Base-by-base conservation (phyloP, 2,888 invertebrate genomes). In the Plusia festucae region DNA sequence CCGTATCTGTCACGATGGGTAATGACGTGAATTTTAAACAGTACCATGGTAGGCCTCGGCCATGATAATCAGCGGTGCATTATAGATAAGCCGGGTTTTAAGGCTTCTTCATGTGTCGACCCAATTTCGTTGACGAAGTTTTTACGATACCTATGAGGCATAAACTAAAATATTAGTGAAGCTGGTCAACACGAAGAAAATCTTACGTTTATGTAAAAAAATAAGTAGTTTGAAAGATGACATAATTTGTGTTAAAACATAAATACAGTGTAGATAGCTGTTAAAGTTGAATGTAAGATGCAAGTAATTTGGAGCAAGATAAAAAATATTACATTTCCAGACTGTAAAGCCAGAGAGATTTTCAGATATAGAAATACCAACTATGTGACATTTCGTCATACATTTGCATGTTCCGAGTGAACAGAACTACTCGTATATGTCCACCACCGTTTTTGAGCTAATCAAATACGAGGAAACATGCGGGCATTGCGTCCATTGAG, bases 21-120 rank as follows among this genome's bases (percentile, higher is more conserved):
- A 68, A 69, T 76, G 83, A 73, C 80, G 71, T 84, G 86, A 86
- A 87, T 87, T 76, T 81, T 81, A 87, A 87, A 80, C 78, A 82
- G 20, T 68, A 64, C 66, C 65, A 60, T 79, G 65, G 80, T 75
- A 81, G 76, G 66, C 65, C 68, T 13, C 58, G 18, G 46, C 60
- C 66, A 70, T 79, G 77, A 69, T 80, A 82, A 80, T 82, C 77
- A 72, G 65, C 18, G 53, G 53, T 76, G 63, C 66, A 72, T 73
- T 74, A 71, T 65, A 79, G 80, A 82, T 80, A 80, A 77, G 76
- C 68, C 30, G 32, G 7, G 53, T 62, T 78, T 68, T 67, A 70
- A 81, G 58, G 60, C 64, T 79, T 67, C 65, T 75, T 70, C 64
- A 63, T 65, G 61, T 16, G 49, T 56, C 74, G 78, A 64, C 75